Evolutionary conservation across 2,113 vertebrate genomes (phyloP).

Genomic region (Bujurquina vittata): DNA sequence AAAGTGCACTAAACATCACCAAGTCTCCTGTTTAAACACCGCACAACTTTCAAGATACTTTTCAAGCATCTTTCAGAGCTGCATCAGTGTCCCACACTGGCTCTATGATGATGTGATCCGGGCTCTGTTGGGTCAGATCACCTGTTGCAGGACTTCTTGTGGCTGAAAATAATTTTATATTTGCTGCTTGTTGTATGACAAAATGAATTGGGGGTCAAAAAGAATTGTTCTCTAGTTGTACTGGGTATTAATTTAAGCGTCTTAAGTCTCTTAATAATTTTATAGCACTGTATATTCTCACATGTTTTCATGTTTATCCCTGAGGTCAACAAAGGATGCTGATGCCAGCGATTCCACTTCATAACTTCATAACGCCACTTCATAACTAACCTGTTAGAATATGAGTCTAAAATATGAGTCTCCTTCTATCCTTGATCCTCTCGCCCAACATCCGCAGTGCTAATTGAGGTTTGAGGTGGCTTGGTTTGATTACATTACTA

Average conservation of each 20-base stretch:
- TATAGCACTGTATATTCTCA: neutral
- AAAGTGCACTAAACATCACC: neutral
- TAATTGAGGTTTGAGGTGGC: constrained; percentile 61
- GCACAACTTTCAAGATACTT: neutral
- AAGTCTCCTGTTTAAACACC: neutral
- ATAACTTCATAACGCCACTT: neutral
- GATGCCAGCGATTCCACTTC: neutral
- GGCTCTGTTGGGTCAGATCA: neutral
- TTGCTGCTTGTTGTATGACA: neutral
- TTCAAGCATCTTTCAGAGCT: neutral
- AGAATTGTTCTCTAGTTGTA: neutral
- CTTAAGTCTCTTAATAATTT: neutral
- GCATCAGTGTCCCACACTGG: neutral
- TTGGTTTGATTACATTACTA: constrained; percentile 57
- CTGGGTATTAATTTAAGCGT: neutral
- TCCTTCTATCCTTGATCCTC: constrained; percentile 45
- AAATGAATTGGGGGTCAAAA: neutral
- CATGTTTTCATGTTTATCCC: neutral
- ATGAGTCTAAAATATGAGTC: neutral
- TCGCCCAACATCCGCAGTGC: constrained; percentile 43
- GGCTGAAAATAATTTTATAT: neutral
- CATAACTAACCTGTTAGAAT: neutral
- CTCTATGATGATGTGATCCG: neutral
- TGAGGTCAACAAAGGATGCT: neutral
- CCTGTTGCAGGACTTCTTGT: neutral